Base-by-base conservation (phyloP, 2,797 vertebrate genomes). In the Spea hammondii region DNA sequence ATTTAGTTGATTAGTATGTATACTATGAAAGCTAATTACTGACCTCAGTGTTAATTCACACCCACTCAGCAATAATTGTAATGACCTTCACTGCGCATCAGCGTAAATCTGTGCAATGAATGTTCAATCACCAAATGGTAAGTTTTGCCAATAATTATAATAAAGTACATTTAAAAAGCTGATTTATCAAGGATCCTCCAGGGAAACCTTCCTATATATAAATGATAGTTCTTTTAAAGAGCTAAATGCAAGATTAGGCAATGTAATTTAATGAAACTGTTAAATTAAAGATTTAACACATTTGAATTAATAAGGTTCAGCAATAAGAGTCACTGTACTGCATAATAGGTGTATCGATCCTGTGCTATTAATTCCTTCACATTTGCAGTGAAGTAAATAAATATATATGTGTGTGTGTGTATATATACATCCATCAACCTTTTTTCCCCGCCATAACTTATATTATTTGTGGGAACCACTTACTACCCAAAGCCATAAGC, bases 231-330 rank as follows among this genome's bases (percentile, higher is more conserved):
- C 49, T 73, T 84, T 79, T 85, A 65, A 77, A 78, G 17, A 55
- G 72, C 50, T 80, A 77, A 13, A 85, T 86, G 69, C 13, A 50
- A 62, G 6, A 17, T 78, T 66, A 82, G 46, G 64, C 62, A 72
- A 83, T 75, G 77, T 70, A 83, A 82, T 83, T 83, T 84, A 68
- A 14, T 84, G 74, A 69, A 82, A 75, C 51, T 17, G 74, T 84
- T 62, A 79, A 2, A 69, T 60, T 79, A 72, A 69, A 45, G 51
- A 59, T 49, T 70, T 80, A 70, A 83, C 74, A 78, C 8, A 76
- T 75, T 70, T 83, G 86, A 65, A 76, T 80, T 13, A 77, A 60
- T 59, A 77, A 48, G 6, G 13, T 54, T 46, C 44, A 32, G 64
- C 49, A 62, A 47, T 9, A 13, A 79, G 57, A 67, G 65, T 73